Base-by-base conservation (phyloP, 2,888 invertebrate genomes). In the Aphodius granarius region DNA sequence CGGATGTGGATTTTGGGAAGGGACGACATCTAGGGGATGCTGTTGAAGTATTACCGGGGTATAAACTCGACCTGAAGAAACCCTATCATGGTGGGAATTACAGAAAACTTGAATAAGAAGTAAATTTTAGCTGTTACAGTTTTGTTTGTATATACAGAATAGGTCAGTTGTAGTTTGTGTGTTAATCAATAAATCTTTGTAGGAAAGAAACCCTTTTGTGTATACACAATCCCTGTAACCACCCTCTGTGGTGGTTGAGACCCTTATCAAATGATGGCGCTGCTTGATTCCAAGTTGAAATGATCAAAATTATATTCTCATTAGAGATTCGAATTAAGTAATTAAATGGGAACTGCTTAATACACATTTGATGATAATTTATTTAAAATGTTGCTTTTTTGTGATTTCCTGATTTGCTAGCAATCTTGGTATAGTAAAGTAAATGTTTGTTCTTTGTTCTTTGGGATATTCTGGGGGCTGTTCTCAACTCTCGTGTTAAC, bases 1-100 rank as follows among this genome's bases (percentile, higher is more conserved):
- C 0, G 9, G 16, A 18, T 15, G 19, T 1, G 15, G 65, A 16
- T 5, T 65, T 2, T 2, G 16, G 6, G 19, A 72, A 75, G 65
- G 63, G 63, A 73, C 71, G 18, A 75, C 77, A 43, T 65, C 65
- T 65, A 65, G 16, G 1, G 78, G 85, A 76, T 81, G 79, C 63
- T 18, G 23, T 73, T 65, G 66, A 62, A 13, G 20, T 63, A 6
- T 18, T 63, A 18, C 21, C 66, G 20, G 62, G 75, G 66, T 63
- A 22, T 22, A 13, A 16, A 63, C 18, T 21, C 20, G 22, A 75
- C 18, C 16, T 62, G 20, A 63, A 19, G 66, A 9, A 66, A 66
- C 63, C 72, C 13, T 75, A 66, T 4, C 75, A 75, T n/a, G 75
- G 75, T n/a, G 75, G 75, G 3, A 75, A 75, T 66, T 75, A 75